These are phyloP conservation scores for Tiliqua scincoides DNA, from an alignment of 2,113 vertebrate species.

Conservation along the genomic window DNA sequence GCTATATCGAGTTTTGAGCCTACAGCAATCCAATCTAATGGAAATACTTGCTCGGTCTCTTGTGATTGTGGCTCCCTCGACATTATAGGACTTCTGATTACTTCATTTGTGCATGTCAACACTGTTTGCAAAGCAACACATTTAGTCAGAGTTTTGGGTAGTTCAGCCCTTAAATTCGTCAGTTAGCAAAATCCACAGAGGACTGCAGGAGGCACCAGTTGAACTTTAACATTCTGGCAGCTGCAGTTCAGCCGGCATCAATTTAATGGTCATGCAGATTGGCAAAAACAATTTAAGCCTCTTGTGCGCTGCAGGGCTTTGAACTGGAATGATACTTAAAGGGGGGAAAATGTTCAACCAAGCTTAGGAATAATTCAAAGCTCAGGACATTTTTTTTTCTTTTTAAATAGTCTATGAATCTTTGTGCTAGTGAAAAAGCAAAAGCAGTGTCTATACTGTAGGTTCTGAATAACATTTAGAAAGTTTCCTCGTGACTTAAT, in stretches of 20 bases:
- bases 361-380: constrained; percentile 45
- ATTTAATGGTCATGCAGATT: constrained; percentile 45
- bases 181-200: constrained; percentile 34
- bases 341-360: constrained; percentile 37
- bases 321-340: constrained; percentile 32
- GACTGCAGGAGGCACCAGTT: constrained; percentile 30
- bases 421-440: not conserved
- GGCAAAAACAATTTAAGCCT: constrained; percentile 38
- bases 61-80: not conserved
- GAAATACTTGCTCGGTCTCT: constrained; percentile 4
- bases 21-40: constrained; percentile 12
- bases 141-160: constrained; percentile 25
- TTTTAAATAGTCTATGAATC: not conserved
- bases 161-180: constrained; percentile 42
- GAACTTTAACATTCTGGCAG: constrained; percentile 45
- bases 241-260: constrained; percentile 49
- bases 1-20: not conserved
- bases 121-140: constrained; percentile 1
- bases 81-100: constrained; percentile 29
- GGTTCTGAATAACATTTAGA: not conserved
- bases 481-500: not conserved
- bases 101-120: not conserved
- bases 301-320: constrained; percentile 36
- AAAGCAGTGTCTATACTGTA: not conserved
- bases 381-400: not conserved